Conservation (phyloP, 37 sponge, comb jelly and placozoan genomes). For the Amphimedon queenslandica region DNA sequence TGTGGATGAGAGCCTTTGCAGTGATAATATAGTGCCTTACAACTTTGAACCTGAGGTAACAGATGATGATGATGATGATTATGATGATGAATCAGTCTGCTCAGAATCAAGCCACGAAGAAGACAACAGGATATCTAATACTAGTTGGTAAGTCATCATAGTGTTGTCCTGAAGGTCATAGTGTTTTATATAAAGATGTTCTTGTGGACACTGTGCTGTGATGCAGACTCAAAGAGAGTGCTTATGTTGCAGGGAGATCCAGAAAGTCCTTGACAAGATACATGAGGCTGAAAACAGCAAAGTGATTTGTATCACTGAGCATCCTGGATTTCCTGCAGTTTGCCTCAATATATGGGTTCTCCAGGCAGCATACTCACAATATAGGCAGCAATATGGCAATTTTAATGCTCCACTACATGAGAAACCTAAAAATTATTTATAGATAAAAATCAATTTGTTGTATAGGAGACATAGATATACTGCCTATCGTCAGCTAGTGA, state of each 20-base stretch:
- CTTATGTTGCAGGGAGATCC: conserved; percentile 14
- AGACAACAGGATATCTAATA: not conserved
- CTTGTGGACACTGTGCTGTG: conserved; percentile 1
- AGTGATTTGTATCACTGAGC: not conserved
- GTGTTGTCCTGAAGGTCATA: not conserved
- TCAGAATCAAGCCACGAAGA: too few species aligned
- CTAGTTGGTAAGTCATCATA: not conserved
- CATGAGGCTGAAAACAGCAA: not conserved
- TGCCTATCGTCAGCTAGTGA: conserved; percentile 20
- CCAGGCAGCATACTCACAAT: not conserved
- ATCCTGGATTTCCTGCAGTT: conserved; percentile 2
- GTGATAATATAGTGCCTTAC: too few species aligned
- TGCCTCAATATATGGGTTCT: conserved; percentile 13
- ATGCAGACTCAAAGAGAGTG: conserved; percentile 10
- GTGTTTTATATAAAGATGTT: not conserved
- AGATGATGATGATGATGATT: not conserved
- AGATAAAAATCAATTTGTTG: not conserved
- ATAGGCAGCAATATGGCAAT: conserved; percentile 11
- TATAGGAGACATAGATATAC: not conserved
- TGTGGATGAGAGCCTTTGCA: too few species aligned
- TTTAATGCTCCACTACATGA: too few species aligned
- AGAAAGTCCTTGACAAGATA: conserved; percentile 1
- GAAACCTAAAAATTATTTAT: not conserved
- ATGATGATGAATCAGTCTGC: too few species aligned
- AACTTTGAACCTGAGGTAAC: too few species aligned